Percentiles rank a stretch among this genome's conserved stretches.
phyloP scores from a whole-genome alignment of 37 sponge, comb jelly and placozoan species.

The Dysidea cf. avara region DNA sequence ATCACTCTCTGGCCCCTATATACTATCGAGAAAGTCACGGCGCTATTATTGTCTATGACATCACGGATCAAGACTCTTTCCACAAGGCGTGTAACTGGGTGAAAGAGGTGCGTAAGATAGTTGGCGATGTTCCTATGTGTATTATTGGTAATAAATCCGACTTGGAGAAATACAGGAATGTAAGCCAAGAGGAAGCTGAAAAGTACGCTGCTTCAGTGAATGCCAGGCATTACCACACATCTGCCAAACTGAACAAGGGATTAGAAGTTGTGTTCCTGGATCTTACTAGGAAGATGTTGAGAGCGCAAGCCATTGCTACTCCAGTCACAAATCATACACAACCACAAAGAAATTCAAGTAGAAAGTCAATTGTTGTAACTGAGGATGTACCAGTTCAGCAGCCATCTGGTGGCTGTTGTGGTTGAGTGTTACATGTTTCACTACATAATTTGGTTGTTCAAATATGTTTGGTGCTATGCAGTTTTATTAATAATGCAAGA shows the following conservation, averaged over 20 bases:
- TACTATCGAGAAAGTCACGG: slow-evolving; percentile 99
- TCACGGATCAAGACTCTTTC: slow-evolving; percentile 96
- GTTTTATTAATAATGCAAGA: no score
- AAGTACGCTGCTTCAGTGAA: slow-evolving; percentile 38
- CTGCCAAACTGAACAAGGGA: slow-evolving; percentile 75
- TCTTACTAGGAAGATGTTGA: slow-evolving; percentile 53
- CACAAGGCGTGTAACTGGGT: slow-evolving; percentile 55
- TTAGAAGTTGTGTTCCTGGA: slow-evolving; percentile 72
- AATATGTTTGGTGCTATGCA: no score
- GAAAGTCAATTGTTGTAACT: no score
- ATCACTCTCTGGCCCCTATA: slow-evolving; percentile 97
- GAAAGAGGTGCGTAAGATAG: slow-evolving; percentile 73
- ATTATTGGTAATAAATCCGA: slow-evolving; percentile 81
- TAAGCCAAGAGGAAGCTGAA: slow-evolving; percentile 38
- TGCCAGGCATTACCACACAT: slow-evolving; percentile 57
- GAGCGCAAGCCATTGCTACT: no score
- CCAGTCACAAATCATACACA: no score
- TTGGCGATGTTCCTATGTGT: slow-evolving; percentile 42
- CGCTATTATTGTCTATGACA: slow-evolving; percentile 97
- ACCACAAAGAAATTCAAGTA: no score
- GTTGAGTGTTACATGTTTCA: no score
- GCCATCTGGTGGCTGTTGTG: no score
- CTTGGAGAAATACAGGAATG: slow-evolving; percentile 69
- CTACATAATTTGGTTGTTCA: no score
- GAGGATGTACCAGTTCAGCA: no score